Base-by-base conservation (phyloP, 92 coral and sea anemone species). In the Porites cylindrica region DNA sequence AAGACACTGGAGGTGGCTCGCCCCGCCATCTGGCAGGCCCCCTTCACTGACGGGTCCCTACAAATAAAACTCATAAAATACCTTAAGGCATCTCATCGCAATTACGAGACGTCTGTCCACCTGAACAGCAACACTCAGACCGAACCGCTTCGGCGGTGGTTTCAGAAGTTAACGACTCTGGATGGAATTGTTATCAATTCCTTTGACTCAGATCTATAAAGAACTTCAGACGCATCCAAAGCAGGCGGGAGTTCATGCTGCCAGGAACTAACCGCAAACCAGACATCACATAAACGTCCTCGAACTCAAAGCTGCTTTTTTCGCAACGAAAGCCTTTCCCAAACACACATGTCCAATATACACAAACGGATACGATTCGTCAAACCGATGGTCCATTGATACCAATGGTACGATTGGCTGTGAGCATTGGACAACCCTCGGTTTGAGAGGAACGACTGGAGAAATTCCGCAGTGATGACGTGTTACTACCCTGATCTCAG, bases 1-100 rank as follows among this genome's bases (percentile, higher is more conserved):
- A 76, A 53, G 54, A 53, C 84, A 29, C 78, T 80, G 64, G 86
- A 80, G 47, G 77, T 86, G 5, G 71, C 61, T 53, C 86, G 90
- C 60, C 90, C 90, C 19, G 86, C 90, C 60, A 78, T 86, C 10
- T 86, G 90, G 90, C 68, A 65, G 20, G 85, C 72, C 68, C 85
- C 85, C 29, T 75, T 86, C 14, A 86, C 79, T 51, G 69, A 24
- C 75, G 75, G 86, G 18, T 16, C 56, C 50, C 56, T 76, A 66
- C 92, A 88, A 82, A 81, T 85, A 50, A 79, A 66, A 67, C 77
- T 88, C 67, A 79, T 87, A 67, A 60, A 70, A 58, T 60, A 32
- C 59, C 66, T 87, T 9, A 24, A 72, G 53, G 64, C 60, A 8
- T 70, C 88, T 26, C 81, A 54, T 16, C 71, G 77, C 84, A 76